Percentiles rank a stretch among this genome's conserved stretches.
Conservation (phyloP, 1,140 invertebrate genomes). For the Heliconius hermathena region DNA sequence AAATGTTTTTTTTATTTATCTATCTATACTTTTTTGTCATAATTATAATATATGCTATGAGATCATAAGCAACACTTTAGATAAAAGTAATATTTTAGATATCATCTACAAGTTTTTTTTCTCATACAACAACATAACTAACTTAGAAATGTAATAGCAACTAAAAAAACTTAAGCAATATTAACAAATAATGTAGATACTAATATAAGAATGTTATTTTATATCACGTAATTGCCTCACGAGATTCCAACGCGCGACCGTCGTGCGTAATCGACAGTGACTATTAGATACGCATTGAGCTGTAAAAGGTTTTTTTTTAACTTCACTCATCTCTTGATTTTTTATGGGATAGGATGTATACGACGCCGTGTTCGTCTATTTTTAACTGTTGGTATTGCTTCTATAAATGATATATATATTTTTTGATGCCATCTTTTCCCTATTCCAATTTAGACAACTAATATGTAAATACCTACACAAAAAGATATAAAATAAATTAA, state of each 20-base stretch:
- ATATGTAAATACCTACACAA: too few relatives aligned
- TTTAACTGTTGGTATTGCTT: neutral
- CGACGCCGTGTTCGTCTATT: neutral
- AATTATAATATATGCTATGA: neutral
- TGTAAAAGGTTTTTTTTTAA: neutral
- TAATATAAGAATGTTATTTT: constrained; percentile 8
- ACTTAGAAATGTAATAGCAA: neutral
- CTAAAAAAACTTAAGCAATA: neutral
- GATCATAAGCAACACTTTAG: neutral
- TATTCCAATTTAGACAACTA: too few relatives aligned
- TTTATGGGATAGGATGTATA: neutral
- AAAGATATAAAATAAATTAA: too few relatives aligned
- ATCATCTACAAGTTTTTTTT: neutral
- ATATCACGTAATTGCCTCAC: constrained; percentile 10
- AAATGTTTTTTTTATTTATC: too few relatives aligned
- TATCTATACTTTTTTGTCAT: neutral
- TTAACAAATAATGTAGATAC: neutral
- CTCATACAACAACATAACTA: neutral
- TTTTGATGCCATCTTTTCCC: too few relatives aligned
- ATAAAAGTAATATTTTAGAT: neutral
- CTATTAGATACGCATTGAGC: constrained; percentile 3
- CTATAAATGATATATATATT: neutral
- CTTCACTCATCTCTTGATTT: neutral
- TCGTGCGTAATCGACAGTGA: constrained; percentile 4
- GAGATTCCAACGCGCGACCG: constrained; percentile 11